phyloP scores from a whole-genome alignment of 2,888 invertebrate genomes.

The Lamproptera curius region DNA sequence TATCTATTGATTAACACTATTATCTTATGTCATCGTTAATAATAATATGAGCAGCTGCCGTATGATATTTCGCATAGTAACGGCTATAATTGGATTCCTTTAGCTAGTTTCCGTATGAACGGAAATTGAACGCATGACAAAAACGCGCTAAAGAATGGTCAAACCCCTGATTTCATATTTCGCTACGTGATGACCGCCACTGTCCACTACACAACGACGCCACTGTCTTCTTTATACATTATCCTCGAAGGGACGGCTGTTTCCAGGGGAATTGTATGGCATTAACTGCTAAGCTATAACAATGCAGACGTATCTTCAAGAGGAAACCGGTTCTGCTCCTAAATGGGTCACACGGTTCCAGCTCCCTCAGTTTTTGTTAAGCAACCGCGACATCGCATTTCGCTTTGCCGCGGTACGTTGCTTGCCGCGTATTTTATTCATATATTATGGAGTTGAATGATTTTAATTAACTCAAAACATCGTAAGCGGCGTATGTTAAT shows the following conservation, averaged over 20 bases:
- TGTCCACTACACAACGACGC: conserved; percentile 58
- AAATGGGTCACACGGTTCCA: conserved; percentile 78
- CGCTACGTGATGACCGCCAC: conserved; percentile 57
- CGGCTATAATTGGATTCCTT: conserved; percentile 46
- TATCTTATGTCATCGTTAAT: conserved; percentile 25
- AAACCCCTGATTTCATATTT: conserved; percentile 62
- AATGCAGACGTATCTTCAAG: conserved; percentile 68
- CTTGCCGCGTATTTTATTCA: background rate
- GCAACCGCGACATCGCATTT: conserved; percentile 41
- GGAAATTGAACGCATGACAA: conserved; percentile 29
- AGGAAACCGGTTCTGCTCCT: conserved; percentile 72
- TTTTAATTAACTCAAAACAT: background rate
- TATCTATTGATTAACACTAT: conserved; percentile 40
- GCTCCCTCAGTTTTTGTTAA: conserved; percentile 62
- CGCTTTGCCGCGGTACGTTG: conserved; percentile 13
- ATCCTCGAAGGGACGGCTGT: conserved; percentile 66
- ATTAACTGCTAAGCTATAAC: conserved; percentile 70
- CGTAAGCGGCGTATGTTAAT: background rate
- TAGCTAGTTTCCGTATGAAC: conserved; percentile 48
- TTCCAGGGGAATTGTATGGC: conserved; percentile 67
- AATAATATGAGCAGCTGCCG: conserved; percentile 39
- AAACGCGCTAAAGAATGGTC: conserved; percentile 67
- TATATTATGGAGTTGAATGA: background rate
- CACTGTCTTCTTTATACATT: conserved; percentile 69
- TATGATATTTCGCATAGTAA: conserved; percentile 47